Percentiles rank a stretch among this genome's conserved stretches.
Conservation (phyloP, 2,797 vertebrate species). For the Notoglanidium macrostoma region DNA sequence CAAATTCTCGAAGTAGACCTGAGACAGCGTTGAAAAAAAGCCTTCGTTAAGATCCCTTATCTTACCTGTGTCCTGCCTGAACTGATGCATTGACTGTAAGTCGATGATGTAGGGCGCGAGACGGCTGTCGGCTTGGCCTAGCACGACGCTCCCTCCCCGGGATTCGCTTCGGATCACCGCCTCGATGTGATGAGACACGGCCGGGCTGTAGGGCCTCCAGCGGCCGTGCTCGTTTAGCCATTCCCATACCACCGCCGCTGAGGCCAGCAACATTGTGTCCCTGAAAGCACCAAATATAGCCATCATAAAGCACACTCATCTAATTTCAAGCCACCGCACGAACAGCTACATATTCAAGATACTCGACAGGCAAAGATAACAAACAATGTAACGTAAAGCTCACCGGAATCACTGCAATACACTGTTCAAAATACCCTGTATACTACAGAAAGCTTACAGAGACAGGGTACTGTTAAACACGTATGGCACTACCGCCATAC, state of each 20-base stretch:
- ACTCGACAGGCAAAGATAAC: background rate
- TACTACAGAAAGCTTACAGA: background rate
- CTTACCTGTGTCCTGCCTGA: constrained; percentile 92
- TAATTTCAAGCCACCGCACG: background rate
- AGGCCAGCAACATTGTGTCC: constrained; percentile 85
- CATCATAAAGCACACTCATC: background rate
- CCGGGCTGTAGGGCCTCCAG: constrained; percentile 92
- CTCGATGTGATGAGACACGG: constrained; percentile 92
- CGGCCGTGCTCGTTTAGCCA: constrained; percentile 95
- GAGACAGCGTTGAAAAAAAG: background rate
- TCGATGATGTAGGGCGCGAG: constrained; percentile 91
- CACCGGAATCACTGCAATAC: constrained; percentile 4
- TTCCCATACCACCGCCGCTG: constrained; percentile 94
- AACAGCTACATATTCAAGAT: background rate
- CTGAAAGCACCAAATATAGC: constrained; percentile 57
- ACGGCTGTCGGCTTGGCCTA: constrained; percentile 89
- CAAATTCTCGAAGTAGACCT: background rate
- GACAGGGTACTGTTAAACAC: background rate
- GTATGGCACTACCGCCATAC: no score
- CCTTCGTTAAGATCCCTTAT: background rate
- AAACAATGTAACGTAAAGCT: background rate
- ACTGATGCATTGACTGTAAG: constrained; percentile 93
- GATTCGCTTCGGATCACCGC: constrained; percentile 84
- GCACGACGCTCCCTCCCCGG: constrained; percentile 87
- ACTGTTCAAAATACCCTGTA: background rate